phyloP scores from a whole-genome alignment of 2,888 invertebrate species.

The Dendrolimus houi region DNA sequence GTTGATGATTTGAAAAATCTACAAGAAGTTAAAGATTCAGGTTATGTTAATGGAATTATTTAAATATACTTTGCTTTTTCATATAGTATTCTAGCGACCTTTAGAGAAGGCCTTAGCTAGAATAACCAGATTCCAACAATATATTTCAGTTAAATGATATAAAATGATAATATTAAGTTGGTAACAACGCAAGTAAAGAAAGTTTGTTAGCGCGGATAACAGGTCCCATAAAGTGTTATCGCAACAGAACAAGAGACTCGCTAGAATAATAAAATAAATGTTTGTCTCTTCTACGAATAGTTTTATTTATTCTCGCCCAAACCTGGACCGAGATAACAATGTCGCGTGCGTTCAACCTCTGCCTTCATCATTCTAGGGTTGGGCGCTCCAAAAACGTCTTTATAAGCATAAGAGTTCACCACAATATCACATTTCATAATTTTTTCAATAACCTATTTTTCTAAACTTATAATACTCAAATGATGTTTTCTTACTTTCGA shows the following conservation, averaged over 20 bases:
- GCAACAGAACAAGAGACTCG: slow-evolving; percentile 45
- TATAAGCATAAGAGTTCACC: too few relatives aligned
- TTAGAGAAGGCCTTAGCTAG: not conserved
- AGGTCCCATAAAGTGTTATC: slow-evolving; percentile 67
- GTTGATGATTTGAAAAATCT: too few relatives aligned
- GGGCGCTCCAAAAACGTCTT: not conserved
- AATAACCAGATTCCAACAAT: not conserved
- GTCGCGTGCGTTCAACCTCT: slow-evolving; percentile 59
- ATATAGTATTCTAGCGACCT: not conserved
- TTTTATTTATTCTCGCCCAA: slow-evolving; percentile 68
- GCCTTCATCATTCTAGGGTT: slow-evolving; percentile 21
- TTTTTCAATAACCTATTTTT: too few relatives aligned
- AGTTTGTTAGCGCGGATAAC: slow-evolving; percentile 61
- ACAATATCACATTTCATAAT: too few relatives aligned
- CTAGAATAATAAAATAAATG: slow-evolving; percentile 68
- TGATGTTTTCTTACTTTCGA: not conserved
- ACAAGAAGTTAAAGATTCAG: not conserved
- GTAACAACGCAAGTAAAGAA: slow-evolving; percentile 20
- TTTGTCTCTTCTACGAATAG: slow-evolving; percentile 65
- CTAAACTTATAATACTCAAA: too few relatives aligned
- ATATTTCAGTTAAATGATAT: too few relatives aligned
- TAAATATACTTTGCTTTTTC: not conserved
- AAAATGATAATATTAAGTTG: too few relatives aligned
- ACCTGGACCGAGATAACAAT: slow-evolving; percentile 66
- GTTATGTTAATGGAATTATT: not conserved